Evolutionary conservation across 2,888 invertebrate species (phyloP), one percentile per base, ranked within the genome.

Genomic region (Mesorhabditis sp.): DNA sequence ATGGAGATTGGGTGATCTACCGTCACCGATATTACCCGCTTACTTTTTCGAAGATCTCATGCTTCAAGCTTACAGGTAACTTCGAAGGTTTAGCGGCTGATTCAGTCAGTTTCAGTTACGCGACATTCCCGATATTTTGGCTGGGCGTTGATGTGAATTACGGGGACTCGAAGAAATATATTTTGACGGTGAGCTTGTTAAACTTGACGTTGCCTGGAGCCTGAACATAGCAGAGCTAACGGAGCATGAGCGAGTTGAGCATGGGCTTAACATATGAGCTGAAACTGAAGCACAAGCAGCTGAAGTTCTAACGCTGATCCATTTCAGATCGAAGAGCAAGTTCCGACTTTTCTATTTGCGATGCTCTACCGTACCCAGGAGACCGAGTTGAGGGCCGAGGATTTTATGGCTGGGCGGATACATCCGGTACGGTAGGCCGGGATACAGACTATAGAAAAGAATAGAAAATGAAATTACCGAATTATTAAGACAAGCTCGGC

Each of bases 51-150:
- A 50, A 50, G 58, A 50, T 50, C 58, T 50, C 58, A 50, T 50
- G 10, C 58, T 50, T 50, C 58, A 50, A 50, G 58, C 58, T 50
- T 50, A 50, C 58, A n/a, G 58, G 58, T 50, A 50, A 50, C 58
- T n/a, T n/a, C 58, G n/a, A 50, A 50, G 58, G 58, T n/a, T 13
- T 13, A 13, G 7, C 58, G n/a, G 7, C n/a, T n/a, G n/a, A 50
- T 50, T 50, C 58, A 10, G n/a, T 13, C n/a, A 13, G n/a, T 50
- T 50, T 50, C 58, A 50, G 58, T 50, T 50, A 13, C n/a, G 58
- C 58, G n/a, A 50, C 58, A n/a, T 50, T 50, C 58, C 58, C 58
- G n/a, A 50, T 50, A 13, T 50, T 50, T 50, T 50, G 58, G 58
- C 7, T 50, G 7, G 58, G 58, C 58, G 58, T 50, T 50, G 58